A percentile compares a stretch with the other conserved stretches of the same genome.
These are phyloP conservation scores for Dasypolia templi DNA, from an alignment of 2,888 invertebrate species.

Conservation along the genomic window DNA sequence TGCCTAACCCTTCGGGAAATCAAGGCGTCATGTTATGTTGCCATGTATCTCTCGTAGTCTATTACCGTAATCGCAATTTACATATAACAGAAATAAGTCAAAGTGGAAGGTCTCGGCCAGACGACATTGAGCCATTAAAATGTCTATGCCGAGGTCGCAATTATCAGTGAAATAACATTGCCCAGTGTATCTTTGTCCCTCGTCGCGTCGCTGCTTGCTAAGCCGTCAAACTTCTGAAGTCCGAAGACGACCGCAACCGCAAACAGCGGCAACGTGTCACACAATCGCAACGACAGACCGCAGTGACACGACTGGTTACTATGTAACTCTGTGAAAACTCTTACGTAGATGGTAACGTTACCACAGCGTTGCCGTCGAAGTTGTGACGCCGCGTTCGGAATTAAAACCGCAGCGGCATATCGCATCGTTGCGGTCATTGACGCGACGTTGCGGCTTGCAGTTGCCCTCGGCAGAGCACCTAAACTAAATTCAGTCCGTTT, in stretches of 20 bases:
- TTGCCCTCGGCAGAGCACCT: not conserved
- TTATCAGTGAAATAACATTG: not conserved
- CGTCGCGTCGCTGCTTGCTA: not conserved
- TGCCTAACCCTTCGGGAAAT: not conserved
- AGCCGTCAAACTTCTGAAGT: not conserved
- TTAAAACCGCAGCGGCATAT: not conserved
- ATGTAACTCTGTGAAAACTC: no score
- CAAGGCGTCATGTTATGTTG: not conserved
- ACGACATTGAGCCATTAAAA: conserved; percentile 4
- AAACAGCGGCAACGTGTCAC: no score
- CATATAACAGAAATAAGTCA: conserved; percentile 4
- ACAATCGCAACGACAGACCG: no score
- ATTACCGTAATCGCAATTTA: not conserved
- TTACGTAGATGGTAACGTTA: no score
- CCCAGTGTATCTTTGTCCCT: conserved; percentile 1
- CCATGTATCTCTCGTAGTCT: no score
- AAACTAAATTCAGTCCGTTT: not conserved
- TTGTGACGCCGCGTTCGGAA: no score
- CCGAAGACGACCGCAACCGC: not conserved
- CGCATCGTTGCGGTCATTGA: not conserved
- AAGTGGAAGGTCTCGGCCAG: conserved; percentile 14
- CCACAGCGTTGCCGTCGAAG: no score
- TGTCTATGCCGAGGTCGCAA: conserved; percentile 22
- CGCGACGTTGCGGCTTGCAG: not conserved
- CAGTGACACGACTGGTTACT: no score